Conservation (phyloP, 2,888 invertebrate genomes). For the Mayetiola destructor region DNA sequence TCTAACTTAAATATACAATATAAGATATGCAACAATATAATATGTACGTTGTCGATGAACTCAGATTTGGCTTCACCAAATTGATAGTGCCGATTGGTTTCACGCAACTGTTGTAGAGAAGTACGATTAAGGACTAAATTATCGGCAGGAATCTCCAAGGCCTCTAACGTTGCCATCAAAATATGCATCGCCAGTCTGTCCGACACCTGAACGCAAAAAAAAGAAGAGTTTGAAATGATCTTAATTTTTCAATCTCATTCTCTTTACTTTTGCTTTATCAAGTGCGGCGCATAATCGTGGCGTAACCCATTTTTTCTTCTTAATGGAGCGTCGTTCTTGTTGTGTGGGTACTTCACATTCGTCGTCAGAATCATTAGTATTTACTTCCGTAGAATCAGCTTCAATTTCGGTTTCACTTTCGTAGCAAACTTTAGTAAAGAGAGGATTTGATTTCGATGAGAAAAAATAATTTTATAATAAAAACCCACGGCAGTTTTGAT, state of each 20-base stretch:
- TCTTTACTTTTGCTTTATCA: conserved; percentile 5
- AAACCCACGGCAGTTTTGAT: not conserved
- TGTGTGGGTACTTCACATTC: not conserved
- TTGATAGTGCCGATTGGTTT: not conserved
- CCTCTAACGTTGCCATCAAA: not conserved
- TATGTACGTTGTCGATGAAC: not conserved
- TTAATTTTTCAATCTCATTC: not conserved
- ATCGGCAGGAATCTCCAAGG: not conserved
- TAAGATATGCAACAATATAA: not conserved
- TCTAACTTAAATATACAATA: not conserved
- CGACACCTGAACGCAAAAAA: not conserved
- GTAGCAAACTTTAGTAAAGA: not conserved
- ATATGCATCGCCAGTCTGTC: not conserved
- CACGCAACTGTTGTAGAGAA: not conserved
- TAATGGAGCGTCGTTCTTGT: not conserved
- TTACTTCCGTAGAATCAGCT: not conserved
- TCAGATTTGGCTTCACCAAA: not conserved
- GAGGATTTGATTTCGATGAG: too few species aligned
- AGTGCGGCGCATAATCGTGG: conserved; percentile 6
- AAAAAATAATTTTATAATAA: not conserved
- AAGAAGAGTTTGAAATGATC: not conserved
- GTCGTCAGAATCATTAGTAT: not conserved
- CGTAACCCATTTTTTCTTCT: not conserved
- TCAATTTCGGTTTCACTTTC: not conserved
- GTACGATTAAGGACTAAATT: not conserved